phyloP scores from a whole-genome alignment of 2,113 vertebrate species.

The Elachura formosa region DNA sequence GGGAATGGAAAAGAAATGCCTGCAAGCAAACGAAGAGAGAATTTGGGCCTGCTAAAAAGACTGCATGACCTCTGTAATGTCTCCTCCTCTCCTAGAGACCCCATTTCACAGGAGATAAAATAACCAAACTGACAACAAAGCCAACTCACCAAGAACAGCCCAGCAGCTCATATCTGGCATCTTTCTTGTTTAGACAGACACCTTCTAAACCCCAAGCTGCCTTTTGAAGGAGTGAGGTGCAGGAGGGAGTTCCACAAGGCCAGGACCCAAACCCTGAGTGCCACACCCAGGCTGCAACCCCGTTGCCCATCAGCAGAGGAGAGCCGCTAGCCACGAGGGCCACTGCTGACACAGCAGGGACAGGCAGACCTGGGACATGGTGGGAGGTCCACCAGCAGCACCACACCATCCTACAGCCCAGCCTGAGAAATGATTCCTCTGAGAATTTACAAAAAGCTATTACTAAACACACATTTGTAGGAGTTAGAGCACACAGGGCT shows the following conservation, averaged over 20 bases:
- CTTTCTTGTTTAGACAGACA: background rate
- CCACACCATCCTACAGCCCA: background rate
- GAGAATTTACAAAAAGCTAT: background rate
- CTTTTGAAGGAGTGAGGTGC: background rate
- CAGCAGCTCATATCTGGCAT: background rate
- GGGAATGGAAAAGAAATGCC: background rate
- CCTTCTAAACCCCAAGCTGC: background rate
- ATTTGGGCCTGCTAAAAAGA: background rate
- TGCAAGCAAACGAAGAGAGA: background rate
- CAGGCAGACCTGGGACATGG: background rate
- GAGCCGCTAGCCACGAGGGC: background rate
- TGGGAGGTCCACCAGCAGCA: background rate
- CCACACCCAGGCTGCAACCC: background rate
- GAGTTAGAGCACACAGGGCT: background rate
- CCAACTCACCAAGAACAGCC: background rate
- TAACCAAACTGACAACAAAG: background rate
- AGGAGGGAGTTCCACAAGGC: background rate
- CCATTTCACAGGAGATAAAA: background rate
- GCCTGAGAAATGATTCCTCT: background rate
- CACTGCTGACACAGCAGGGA: background rate
- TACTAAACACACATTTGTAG: background rate
- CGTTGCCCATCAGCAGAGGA: background rate
- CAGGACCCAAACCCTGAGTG: background rate
- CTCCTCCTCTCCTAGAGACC: background rate
- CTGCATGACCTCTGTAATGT: rapidly evolving